phyloP scores from a whole-genome alignment of 2,797 vertebrate genomes.

The Sebastiscus albofasciatus region DNA sequence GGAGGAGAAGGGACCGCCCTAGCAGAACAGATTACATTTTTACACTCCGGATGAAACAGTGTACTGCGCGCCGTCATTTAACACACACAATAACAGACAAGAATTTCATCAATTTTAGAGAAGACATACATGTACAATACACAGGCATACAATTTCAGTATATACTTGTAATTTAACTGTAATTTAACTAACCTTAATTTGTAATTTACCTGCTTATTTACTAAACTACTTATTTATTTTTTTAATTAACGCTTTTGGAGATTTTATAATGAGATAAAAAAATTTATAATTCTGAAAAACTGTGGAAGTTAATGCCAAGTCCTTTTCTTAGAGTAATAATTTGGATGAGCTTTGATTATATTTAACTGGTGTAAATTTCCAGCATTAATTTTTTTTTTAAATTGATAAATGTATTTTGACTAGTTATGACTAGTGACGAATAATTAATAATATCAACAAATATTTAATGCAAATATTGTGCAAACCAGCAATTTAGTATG shows the following conservation, averaged over 20 bases:
- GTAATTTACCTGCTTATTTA: neutral
- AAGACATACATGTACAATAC: neutral
- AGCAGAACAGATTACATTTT: conserved; percentile 87
- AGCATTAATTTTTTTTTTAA: neutral
- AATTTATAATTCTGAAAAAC: neutral
- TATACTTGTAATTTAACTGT: neutral
- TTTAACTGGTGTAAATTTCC: neutral
- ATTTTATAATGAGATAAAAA: neutral
- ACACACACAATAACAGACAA: conserved; percentile 50
- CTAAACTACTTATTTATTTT: neutral
- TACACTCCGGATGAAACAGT: conserved; percentile 73
- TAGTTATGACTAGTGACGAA: neutral
- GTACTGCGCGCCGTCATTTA: conserved; percentile 58
- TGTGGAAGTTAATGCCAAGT: neutral
- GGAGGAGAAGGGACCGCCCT: conserved; percentile 79
- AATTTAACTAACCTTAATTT: neutral
- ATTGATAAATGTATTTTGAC: neutral
- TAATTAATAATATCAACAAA: neutral
- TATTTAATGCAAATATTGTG: neutral
- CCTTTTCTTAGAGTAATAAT: neutral
- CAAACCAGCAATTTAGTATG: neutral
- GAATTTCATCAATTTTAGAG: neutral
- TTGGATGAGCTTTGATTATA: neutral
- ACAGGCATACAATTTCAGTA: neutral
- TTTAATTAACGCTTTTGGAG: neutral